Base-by-base conservation (phyloP, 2,113 vertebrate species). In the Phrynosoma platyrhinos region DNA sequence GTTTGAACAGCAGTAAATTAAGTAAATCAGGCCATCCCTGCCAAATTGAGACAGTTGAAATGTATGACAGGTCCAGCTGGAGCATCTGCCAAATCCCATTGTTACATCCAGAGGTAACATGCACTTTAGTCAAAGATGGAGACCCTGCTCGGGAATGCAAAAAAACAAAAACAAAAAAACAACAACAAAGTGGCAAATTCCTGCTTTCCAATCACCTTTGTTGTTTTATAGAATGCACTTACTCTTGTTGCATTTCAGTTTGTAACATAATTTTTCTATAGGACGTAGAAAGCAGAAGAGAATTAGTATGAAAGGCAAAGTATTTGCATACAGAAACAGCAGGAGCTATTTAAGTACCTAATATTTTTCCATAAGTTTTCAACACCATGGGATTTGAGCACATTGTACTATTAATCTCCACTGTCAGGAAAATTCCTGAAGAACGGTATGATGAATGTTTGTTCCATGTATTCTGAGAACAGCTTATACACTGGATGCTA, bases 401-500 rank as follows among this genome's bases (percentile, higher is more conserved):
- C 30, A 40, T 74, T 0, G 0, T 0, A 30, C 12, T 68, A 47
- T 76, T 77, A 83, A 47, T 27, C 52, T 62, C 12, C 8, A 72
- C 2, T 87, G 36, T 55, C 32, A 78, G 42, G 21, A 83, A 78
- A 78, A 69, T 83, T 20, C 2, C 14, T 10, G 20, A 40, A 77
- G n/a, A 83, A 55, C 36, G 74, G n/a, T 16, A 55, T 9, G n/a
- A 20, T 42, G 53, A 47, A 40, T 64, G 14, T 69, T 18, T 58
- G n/a, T 62, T 25, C 18, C 58, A 75, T 25, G 6, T 23, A 76
- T 55, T 78, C 42, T 40, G 40, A 68, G 64, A 83, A 66, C 23
- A 83, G 36, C 52, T 8, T 78, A 30, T 88, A 69, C n/a, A 69
- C 25, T 40, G 30, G 62, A 14, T 5, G 79, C 89, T 93, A 83